Evolutionary conservation across 2,888 invertebrate genomes (phyloP), one percentile per base, ranked within the genome.

Genomic region (Conus canariensis): DNA sequence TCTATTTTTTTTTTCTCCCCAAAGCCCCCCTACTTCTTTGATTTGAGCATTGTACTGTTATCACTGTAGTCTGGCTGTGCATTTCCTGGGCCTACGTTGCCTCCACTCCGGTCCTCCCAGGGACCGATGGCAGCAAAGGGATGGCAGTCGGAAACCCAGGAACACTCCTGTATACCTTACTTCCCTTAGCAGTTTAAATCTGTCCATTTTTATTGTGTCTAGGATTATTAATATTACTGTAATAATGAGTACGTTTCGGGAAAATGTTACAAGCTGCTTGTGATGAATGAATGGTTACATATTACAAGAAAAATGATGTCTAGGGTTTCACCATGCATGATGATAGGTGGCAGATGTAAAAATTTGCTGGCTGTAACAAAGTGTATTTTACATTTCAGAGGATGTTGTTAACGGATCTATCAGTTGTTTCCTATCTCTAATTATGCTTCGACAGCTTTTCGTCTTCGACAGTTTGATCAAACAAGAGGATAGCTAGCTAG

Each of bases 71-170:
- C 89, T 89, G 89, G 89, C 89, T 85, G 85, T 70, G 70, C 58
- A 25, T 70, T 60, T 60, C 59, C 74, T 89, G 89, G 89, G 89
- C 60, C n/a, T 5, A 89, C 70, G 70, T 56, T 89, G 89, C 89
- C 89, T 83, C 89, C 83, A 64, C 74, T 85, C 56, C 67, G 56
- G n/a, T 45, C 60, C 83, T 58, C 16, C 56, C n/a, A 3, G 56
- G 70, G 85, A 56, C 85, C 85, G 67, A 70, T n/a, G 89, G 89
- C 89, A 89, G 89, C 89, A 89, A 89, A 89, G 70, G 85, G 89
- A 85, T n/a, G 85, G 85, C 89, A 89, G 64, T 83, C 64, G 83
- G 70, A 85, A 58, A 59, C 89, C 85, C 85, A 58, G 89, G 89
- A 58, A 70, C 74, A n/a, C 83, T 58, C 22, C 56, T 83, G 25